Conservation (phyloP, 2,797 vertebrate species). For the Parotocinclus haroldoi region DNA sequence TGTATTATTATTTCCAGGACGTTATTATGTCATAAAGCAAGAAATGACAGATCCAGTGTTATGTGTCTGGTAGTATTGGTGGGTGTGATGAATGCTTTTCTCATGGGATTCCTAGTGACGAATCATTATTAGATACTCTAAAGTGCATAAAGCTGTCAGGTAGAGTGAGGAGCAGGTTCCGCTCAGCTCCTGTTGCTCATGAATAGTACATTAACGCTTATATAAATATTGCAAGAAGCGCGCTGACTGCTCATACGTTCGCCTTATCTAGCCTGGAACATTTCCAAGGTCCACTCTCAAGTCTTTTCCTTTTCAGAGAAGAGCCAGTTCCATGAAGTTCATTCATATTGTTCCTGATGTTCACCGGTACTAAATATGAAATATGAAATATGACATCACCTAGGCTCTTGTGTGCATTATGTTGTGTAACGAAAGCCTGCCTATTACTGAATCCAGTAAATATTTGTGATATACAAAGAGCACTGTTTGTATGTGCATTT, state of each 20-base stretch:
- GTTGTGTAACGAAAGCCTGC: too few species aligned
- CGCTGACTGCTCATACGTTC: constrained; percentile 48
- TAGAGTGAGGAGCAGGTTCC: constrained; percentile 28
- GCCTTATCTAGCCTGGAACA: constrained; percentile 15
- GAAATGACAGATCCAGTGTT: constrained; percentile 4
- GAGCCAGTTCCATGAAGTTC: constrained; percentile 12
- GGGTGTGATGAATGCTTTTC: not conserved
- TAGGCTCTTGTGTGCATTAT: too few species aligned
- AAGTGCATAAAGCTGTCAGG: constrained; percentile 55
- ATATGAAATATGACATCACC: too few species aligned
- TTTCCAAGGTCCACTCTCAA: constrained; percentile 12
- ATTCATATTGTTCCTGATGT: not conserved
- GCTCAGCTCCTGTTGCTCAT: constrained; percentile 73
- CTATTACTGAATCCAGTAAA: too few species aligned
- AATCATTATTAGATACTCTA: constrained; percentile 36
- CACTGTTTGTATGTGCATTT: too few species aligned
- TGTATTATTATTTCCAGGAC: too few species aligned
- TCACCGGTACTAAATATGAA: too few species aligned
- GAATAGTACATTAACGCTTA: constrained; percentile 73
- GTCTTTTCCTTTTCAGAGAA: constrained; percentile 15
- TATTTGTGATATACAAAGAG: too few species aligned
- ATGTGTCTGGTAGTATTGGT: not conserved
- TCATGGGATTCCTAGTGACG: constrained; percentile 44
- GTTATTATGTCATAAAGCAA: not conserved
- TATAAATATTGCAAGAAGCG: constrained; percentile 65